A percentile compares a stretch with the other conserved stretches of the same genome.
Conservation (phyloP, 2,888 invertebrate genomes). For the Drosophila sordidapex region DNA sequence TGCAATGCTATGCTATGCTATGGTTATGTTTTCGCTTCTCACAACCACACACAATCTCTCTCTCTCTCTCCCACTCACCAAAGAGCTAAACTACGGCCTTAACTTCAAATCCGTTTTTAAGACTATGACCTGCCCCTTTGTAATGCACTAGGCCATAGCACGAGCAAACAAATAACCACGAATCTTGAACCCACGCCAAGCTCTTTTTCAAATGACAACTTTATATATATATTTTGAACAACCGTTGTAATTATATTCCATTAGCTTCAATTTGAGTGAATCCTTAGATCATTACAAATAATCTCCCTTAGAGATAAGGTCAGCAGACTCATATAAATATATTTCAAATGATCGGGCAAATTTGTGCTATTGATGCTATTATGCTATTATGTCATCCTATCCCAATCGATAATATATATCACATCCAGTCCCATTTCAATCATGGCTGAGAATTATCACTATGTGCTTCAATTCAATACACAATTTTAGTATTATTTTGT, state of each 20-base stretch:
- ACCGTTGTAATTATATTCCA: neutral
- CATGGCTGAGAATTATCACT: neutral
- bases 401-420: neutral
- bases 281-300: neutral
- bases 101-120: neutral
- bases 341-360: neutral
- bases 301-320: neutral
- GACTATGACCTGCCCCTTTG: neutral
- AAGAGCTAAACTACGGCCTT: neutral
- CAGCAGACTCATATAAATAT: neutral
- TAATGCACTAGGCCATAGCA: slow-evolving; percentile 14
- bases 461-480: slow-evolving; percentile 3
- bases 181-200: neutral
- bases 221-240: neutral
- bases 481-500: slow-evolving; percentile 2
- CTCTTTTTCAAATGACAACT: neutral
- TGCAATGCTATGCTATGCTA: slow-evolving; percentile 43
- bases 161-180: slow-evolving; percentile 2
- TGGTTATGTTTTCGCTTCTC: slow-evolving; percentile 51
- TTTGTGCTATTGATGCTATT: neutral
- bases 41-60: slow-evolving; percentile 23
- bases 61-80: slow-evolving; percentile 3
- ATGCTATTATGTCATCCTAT: neutral
- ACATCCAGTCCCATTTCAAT: slow-evolving; percentile 10
- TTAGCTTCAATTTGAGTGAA: neutral